Evolutionary conservation across 1,140 invertebrate genomes (phyloP).

Genomic region (Muscidifurax raptorellus): DNA sequence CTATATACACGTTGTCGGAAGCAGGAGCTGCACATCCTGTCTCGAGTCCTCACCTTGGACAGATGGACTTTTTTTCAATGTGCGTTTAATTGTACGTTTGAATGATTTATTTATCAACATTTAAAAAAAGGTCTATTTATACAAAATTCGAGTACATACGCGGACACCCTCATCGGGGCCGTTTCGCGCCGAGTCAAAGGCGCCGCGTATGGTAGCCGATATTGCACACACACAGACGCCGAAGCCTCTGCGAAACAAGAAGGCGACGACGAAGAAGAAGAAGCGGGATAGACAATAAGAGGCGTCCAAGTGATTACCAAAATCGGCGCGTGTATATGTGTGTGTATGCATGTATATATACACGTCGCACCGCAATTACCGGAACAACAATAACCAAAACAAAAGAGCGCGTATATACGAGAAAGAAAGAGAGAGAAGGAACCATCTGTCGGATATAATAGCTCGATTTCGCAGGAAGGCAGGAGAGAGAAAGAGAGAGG

Average conservation of each 20-base stretch:
- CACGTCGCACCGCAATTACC: constrained; percentile 65
- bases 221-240: neutral
- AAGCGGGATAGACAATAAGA: constrained; percentile 49
- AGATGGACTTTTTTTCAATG: too few species aligned
- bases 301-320: constrained; percentile 67
- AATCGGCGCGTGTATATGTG: constrained; percentile 66
- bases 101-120: too few species aligned
- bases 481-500: constrained; percentile 26
- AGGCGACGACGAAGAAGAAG: neutral
- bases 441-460: constrained; percentile 71
- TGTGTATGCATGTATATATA: constrained; percentile 13
- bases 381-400: constrained; percentile 72
- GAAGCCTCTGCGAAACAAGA: neutral
- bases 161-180: neutral
- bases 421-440: constrained; percentile 39
- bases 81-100: too few species aligned
- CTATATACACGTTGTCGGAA: too few species aligned
- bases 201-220: constrained; percentile 57
- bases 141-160: too few species aligned
- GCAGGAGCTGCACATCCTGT: too few species aligned
- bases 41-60: too few species aligned
- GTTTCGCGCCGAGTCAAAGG: constrained; percentile 63
- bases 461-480: constrained; percentile 57
- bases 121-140: too few species aligned
- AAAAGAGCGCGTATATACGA: constrained; percentile 61